phyloP scores from a whole-genome alignment of 2,113 vertebrate species.

The Brachyistius frenatus region DNA sequence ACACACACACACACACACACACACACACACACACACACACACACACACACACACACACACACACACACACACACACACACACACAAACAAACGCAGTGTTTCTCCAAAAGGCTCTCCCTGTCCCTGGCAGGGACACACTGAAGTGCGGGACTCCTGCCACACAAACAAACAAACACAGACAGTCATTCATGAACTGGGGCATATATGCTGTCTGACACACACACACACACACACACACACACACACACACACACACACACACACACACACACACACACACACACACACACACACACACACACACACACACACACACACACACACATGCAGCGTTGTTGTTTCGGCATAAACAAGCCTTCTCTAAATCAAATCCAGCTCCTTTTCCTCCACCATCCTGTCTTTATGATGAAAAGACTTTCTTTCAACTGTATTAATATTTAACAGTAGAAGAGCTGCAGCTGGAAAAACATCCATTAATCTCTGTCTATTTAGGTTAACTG shows the following conservation, averaged over 20 bases:
- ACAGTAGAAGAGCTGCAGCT: too few relatives aligned
- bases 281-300: not conserved
- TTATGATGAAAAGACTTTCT: too few relatives aligned
- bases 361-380: too few relatives aligned
- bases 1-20: slow-evolving; percentile 65
- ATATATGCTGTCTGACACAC: not conserved
- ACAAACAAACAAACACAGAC: slow-evolving; percentile 40
- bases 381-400: too few relatives aligned
- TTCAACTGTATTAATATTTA: too few relatives aligned
- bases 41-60: slow-evolving; percentile 46
- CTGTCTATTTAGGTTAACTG: too few relatives aligned
- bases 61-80: slow-evolving; percentile 40
- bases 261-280: slow-evolving; percentile 8
- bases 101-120: slow-evolving; percentile 63
- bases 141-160: slow-evolving; percentile 61
- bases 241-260: slow-evolving; percentile 6
- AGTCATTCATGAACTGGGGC: not conserved
- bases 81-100: not conserved
- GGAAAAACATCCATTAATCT: too few relatives aligned
- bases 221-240: not conserved
- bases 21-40: slow-evolving; percentile 46
- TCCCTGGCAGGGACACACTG: slow-evolving; percentile 60
- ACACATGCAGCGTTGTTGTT: not conserved
- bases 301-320: slow-evolving; percentile 6
- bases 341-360: too few relatives aligned